Evolutionary conservation across 2,888 invertebrate species (phyloP).

Genomic region (Tachina fera): DNA sequence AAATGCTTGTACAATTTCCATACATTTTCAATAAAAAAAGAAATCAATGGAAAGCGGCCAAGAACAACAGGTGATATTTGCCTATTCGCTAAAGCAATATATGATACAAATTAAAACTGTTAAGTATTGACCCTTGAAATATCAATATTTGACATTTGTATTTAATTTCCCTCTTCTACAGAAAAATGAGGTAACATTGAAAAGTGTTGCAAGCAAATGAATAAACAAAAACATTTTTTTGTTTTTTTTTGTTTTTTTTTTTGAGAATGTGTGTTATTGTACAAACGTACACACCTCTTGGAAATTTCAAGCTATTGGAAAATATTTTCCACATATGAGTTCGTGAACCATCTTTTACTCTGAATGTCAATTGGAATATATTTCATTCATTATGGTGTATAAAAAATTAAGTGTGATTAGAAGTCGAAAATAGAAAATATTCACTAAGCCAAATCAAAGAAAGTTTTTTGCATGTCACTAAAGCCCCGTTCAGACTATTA

Average conservation of each 20-base stretch:
- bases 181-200: slow-evolving; percentile 69
- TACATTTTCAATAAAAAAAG: neutral
- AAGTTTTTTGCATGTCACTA: too few relatives aligned
- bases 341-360: neutral
- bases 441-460: too few relatives aligned
- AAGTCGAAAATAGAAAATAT: too few relatives aligned
- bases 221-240: slow-evolving; percentile 17
- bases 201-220: slow-evolving; percentile 40
- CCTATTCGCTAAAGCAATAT: slow-evolving; percentile 17
- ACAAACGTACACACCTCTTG: neutral
- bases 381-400: too few relatives aligned
- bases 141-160: slow-evolving; percentile 75
- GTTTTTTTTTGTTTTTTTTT: slow-evolving; percentile 8
- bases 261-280: neutral
- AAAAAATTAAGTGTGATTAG: too few relatives aligned
- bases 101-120: slow-evolving; percentile 48
- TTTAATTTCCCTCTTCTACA: slow-evolving; percentile 68
- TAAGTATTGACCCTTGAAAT: slow-evolving; percentile 73
- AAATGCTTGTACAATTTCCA: slow-evolving; percentile 32
- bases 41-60: slow-evolving; percentile 32
- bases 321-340: neutral
- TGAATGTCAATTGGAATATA: neutral
- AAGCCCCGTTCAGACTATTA: too few relatives aligned
- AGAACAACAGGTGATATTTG: slow-evolving; percentile 53
- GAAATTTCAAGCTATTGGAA: neutral